phyloP scores from a whole-genome alignment of 2,797 vertebrate species.

The Alauda arvensis region DNA sequence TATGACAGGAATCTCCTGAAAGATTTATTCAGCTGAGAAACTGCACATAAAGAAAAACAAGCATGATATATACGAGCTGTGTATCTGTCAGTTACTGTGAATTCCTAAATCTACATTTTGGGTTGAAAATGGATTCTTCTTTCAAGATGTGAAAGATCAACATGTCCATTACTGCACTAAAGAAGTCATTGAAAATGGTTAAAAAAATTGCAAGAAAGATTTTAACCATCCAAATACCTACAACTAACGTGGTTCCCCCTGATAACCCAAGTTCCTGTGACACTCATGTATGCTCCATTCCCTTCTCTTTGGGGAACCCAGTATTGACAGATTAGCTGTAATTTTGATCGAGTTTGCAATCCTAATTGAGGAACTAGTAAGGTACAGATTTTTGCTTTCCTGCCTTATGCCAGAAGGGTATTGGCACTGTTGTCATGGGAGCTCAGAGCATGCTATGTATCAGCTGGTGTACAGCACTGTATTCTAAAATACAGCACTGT shows the following conservation, averaged over 20 bases:
- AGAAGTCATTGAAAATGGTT: background rate
- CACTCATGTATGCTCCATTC: background rate
- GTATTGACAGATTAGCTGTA: background rate
- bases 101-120: background rate
- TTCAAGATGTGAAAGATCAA: background rate
- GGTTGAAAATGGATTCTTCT: background rate
- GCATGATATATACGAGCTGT: background rate
- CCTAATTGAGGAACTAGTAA: background rate
- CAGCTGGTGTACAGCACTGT: background rate
- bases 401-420: background rate
- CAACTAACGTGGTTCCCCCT: background rate
- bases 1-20: background rate
- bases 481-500: background rate
- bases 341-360: background rate
- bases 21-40: slow-evolving; percentile 9
- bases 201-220: background rate
- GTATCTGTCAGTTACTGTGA: background rate
- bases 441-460: background rate
- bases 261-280: background rate
- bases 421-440: background rate
- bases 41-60: background rate
- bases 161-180: background rate
- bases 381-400: background rate
- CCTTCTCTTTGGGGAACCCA: background rate
- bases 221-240: background rate